Evolutionary conservation across 2,888 invertebrate genomes (phyloP).

Genomic region (Ochropleura leucogaster): DNA sequence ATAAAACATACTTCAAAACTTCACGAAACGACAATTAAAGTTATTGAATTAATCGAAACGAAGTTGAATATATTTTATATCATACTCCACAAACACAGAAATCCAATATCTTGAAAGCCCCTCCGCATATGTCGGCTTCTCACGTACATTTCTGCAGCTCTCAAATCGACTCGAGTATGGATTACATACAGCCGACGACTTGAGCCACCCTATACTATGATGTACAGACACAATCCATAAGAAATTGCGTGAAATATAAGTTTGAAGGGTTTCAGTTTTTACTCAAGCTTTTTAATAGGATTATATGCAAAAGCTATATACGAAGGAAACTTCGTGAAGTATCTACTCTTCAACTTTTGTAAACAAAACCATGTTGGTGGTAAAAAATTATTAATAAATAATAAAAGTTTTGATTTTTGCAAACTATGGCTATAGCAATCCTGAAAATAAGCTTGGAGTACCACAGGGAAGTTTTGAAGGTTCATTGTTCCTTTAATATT

Average conservation of each 20-base stretch:
- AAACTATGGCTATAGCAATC: neutral
- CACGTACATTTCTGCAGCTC: constrained; percentile 85
- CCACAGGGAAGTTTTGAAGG: constrained; percentile 6
- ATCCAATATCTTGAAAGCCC: constrained; percentile 67
- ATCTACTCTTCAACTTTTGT: neutral
- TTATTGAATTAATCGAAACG: neutral
- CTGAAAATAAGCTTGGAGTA: neutral
- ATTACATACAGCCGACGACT: constrained; percentile 83
- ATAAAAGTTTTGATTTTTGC: neutral
- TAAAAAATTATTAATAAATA: fast-evolving
- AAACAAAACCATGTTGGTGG: neutral
- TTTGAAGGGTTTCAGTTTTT: neutral
- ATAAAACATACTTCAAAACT: neutral
- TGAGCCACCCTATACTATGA: constrained; percentile 79
- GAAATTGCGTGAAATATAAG: constrained; percentile 57
- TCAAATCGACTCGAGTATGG: constrained; percentile 85
- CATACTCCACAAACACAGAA: constrained; percentile 62
- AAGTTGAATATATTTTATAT: constrained; percentile 19
- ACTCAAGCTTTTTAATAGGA: neutral
- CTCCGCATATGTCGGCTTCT: constrained; percentile 70
- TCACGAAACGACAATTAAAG: neutral
- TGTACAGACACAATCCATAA: constrained; percentile 61
- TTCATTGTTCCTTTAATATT: neutral
- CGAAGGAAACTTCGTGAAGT: neutral
- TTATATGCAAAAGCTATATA: no score